Evolutionary conservation across 2,113 vertebrate genomes (phyloP).

Genomic region (zebrafish (Danio rerio)): DNA sequence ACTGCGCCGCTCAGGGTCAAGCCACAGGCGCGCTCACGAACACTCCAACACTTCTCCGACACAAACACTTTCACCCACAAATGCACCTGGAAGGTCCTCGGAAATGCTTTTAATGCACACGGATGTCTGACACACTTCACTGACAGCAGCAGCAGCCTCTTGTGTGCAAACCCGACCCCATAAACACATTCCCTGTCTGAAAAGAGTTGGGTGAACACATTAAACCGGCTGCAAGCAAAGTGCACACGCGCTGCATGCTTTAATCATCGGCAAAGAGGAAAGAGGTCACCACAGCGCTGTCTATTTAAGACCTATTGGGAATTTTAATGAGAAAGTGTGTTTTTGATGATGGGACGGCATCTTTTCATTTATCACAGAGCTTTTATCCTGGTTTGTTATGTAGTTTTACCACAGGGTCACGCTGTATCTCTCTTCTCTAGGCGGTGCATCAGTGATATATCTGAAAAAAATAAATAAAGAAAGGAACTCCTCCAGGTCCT

Average conservation of each 20-base stretch:
- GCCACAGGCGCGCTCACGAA: slow-evolving; percentile 13
- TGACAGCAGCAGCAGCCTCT: neutral
- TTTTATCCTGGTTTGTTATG: slow-evolving; percentile 48
- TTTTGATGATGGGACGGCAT: slow-evolving; percentile 49
- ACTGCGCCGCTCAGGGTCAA: slow-evolving; percentile 22
- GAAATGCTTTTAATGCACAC: slow-evolving; percentile 27
- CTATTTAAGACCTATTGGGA: slow-evolving; percentile 43
- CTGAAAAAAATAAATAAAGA: too few relatives aligned
- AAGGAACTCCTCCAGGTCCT: slow-evolving; percentile 36
- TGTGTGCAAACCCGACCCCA: slow-evolving; percentile 4
- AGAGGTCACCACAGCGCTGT: slow-evolving; percentile 45
- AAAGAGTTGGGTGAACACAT: slow-evolving; percentile 36
- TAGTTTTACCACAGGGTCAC: slow-evolving; percentile 32
- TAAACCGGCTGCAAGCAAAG: slow-evolving; percentile 27
- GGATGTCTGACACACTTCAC: slow-evolving; percentile 22
- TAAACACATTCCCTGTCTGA: slow-evolving; percentile 3
- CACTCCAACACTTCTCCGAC: neutral
- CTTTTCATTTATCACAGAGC: slow-evolving; percentile 43
- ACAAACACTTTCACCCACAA: slow-evolving; percentile 28
- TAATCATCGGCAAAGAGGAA: slow-evolving; percentile 50
- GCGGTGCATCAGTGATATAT: neutral
- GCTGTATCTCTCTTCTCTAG: slow-evolving; percentile 35
- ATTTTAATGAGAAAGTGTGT: slow-evolving; percentile 55
- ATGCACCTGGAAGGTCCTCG: neutral
- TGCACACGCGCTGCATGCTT: slow-evolving; percentile 48